Base-by-base conservation (phyloP, 2,888 invertebrate species). In the Euproctis similis region DNA sequence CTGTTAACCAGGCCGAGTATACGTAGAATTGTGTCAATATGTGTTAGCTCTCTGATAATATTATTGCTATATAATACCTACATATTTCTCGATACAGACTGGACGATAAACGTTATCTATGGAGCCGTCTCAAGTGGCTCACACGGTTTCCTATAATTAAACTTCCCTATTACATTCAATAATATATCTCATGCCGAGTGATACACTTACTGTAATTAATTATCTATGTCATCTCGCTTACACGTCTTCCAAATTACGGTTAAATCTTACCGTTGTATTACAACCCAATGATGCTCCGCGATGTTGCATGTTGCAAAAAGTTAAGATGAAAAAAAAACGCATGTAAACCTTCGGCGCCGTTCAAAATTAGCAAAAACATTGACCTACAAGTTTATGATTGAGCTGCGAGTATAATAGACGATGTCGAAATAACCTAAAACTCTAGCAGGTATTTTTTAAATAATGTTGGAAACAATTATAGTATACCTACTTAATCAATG, bases 181-280 rank as follows among this genome's bases (percentile, higher is more conserved):
- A 53, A 58, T 52, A 53, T 42, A 60, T 56, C 59, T 52, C 59
- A 51, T 57, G 60, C 55, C 61, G 55, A n/a, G n/a, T n/a, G n/a
- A n/a, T n/a, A n/a, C n/a, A n/a, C n/a, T n/a, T 62, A 46, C 49
- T 42, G 53, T 39, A 43, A n/a, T n/a, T n/a, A n/a, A 55, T 63
- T 70, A 69, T 70, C 73, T 72, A 65, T 67, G 73, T 70, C 65
- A 66, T 53, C 56, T 55, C 49, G 42, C 57, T 57, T 54, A 53
- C 47, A 51, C 39, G 40, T 49, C 33, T 46, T 47, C 22, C 41
- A 49, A 47, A 49, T 54, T 39, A 47, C 45, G 46, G 50, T 48
- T 48, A 44, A 20, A 34, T 35, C 37, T 38, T 34, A 38, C 36
- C 29, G 45, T 36, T 23, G 37, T 42, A 49, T 42, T 37, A 37